Conservation (phyloP, 2,797 vertebrate species). For the Scolopax rusticola region DNA sequence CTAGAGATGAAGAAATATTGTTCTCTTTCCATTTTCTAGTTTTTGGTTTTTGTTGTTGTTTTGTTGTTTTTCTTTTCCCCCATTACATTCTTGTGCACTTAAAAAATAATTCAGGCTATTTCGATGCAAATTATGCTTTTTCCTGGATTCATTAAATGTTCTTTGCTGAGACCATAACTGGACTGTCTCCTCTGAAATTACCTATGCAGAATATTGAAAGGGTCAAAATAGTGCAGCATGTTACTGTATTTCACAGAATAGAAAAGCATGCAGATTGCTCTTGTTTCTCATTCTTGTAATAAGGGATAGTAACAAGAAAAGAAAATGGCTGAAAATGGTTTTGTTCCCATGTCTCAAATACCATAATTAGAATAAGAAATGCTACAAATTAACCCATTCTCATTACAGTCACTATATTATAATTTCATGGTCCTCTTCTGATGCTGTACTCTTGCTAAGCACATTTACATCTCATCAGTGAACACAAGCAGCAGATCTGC, state of each 20-base stretch:
- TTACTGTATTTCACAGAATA: conserved; percentile 56
- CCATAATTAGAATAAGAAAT: conserved; percentile 71
- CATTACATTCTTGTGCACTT: conserved; percentile 25
- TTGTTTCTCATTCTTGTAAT: conserved; percentile 62
- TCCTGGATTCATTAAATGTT: conserved; percentile 73
- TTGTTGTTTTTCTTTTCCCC: not conserved
- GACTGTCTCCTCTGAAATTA: conserved; percentile 56
- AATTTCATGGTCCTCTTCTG: conserved; percentile 60
- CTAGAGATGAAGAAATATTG: conserved; percentile 13
- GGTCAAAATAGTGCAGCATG: conserved; percentile 62
- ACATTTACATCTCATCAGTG: conserved; percentile 62
- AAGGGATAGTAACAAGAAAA: conserved; percentile 45
- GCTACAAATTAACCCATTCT: conserved; percentile 70
- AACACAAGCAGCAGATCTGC: conserved; percentile 52
- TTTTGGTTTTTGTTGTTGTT: not conserved
- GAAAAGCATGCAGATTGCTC: conserved; percentile 44
- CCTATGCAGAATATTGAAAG: conserved; percentile 66
- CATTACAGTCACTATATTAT: conserved; percentile 55
- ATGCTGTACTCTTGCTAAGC: conserved; percentile 47
- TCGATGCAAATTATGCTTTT: conserved; percentile 75
- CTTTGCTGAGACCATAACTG: conserved; percentile 61
- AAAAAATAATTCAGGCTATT: conserved; percentile 61
- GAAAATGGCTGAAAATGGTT: conserved; percentile 55
- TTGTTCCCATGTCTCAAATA: conserved; percentile 51
- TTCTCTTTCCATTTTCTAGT: not conserved